Conservation (phyloP, 2,888 invertebrate species). For the Pseudolycoriella hygida region DNA sequence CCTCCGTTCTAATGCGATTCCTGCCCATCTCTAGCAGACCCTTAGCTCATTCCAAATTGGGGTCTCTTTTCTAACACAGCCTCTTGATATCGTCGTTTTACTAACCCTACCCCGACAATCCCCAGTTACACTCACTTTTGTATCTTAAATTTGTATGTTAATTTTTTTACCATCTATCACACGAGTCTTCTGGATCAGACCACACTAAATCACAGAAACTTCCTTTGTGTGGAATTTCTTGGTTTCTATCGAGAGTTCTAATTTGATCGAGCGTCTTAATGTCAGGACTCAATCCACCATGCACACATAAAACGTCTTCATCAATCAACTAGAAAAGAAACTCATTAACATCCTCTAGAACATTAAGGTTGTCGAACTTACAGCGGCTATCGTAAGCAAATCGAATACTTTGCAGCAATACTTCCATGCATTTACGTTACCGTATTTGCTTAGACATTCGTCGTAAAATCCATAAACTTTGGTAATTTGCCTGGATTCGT, state of each 20-base stretch:
- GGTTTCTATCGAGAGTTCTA: slow-evolving; percentile 83
- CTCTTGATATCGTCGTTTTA: too few relatives aligned
- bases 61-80: too few relatives aligned
- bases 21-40: too few relatives aligned
- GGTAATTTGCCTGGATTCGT: slow-evolving; percentile 96
- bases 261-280: slow-evolving; percentile 95
- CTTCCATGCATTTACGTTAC: slow-evolving; percentile 97
- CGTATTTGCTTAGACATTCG: slow-evolving; percentile 98
- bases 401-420: slow-evolving; percentile 98
- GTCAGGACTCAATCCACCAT: slow-evolving; percentile 94
- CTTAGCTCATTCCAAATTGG: too few relatives aligned
- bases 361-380: too few relatives aligned
- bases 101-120: too few relatives aligned
- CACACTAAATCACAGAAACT: slow-evolving; percentile 97
- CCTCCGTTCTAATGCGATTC: too few relatives aligned
- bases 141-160: background rate
- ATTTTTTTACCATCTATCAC: slow-evolving; percentile 1
- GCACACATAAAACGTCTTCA: slow-evolving; percentile 90
- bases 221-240: slow-evolving; percentile 97
- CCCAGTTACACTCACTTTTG: too few relatives aligned
- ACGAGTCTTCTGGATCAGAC: slow-evolving; percentile 96
- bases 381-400: slow-evolving; percentile 90
- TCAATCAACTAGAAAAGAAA: slow-evolving; percentile 67
- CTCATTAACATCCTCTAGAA: too few relatives aligned
- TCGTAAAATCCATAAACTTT: slow-evolving; percentile 99